phyloP scores from a whole-genome alignment of 2,888 invertebrate species.

The Nysson spinosus region DNA sequence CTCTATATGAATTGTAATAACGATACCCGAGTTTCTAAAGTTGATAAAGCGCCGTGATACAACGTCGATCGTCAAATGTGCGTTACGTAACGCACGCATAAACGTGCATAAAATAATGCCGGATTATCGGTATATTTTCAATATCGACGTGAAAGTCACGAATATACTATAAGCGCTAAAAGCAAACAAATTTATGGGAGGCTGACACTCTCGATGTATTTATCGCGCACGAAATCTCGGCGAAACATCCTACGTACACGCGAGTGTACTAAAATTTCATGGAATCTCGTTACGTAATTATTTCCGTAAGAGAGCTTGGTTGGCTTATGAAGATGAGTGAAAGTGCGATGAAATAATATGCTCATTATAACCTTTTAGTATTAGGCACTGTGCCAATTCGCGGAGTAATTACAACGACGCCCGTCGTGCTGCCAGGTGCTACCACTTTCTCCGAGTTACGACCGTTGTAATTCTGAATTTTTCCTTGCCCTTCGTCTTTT shows the following conservation, averaged over 20 bases:
- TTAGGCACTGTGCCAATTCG: too few species aligned
- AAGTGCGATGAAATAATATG: slow-evolving; percentile 40
- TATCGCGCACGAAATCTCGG: slow-evolving; percentile 1
- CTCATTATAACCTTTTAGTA: slow-evolving; percentile 37
- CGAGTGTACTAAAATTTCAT: slow-evolving; percentile 27
- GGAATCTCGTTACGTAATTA: slow-evolving; percentile 38
- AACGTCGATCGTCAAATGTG: background rate
- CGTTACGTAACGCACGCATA: background rate
- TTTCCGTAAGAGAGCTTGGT: slow-evolving; percentile 17
- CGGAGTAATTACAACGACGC: too few species aligned
- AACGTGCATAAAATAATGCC: background rate
- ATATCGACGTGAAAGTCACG: slow-evolving; percentile 34
- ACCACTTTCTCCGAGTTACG: too few species aligned
- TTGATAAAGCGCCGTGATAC: too few species aligned
- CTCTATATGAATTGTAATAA: too few species aligned
- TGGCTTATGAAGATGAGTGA: slow-evolving; percentile 28
- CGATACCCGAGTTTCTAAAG: too few species aligned
- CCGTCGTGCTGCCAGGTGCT: slow-evolving; percentile 10
- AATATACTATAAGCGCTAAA: slow-evolving; percentile 10
- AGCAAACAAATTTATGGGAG: slow-evolving; percentile 48
- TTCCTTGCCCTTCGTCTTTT: too few species aligned
- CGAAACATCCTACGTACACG: slow-evolving; percentile 13
- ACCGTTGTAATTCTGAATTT: too few species aligned
- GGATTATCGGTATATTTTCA: background rate
- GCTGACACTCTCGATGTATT: slow-evolving; percentile 13